A percentile compares a stretch with the other conserved stretches of the same genome.
These are phyloP conservation scores for Morus bassanus DNA, from an alignment of 2,797 vertebrate species.

Conservation along the genomic window DNA sequence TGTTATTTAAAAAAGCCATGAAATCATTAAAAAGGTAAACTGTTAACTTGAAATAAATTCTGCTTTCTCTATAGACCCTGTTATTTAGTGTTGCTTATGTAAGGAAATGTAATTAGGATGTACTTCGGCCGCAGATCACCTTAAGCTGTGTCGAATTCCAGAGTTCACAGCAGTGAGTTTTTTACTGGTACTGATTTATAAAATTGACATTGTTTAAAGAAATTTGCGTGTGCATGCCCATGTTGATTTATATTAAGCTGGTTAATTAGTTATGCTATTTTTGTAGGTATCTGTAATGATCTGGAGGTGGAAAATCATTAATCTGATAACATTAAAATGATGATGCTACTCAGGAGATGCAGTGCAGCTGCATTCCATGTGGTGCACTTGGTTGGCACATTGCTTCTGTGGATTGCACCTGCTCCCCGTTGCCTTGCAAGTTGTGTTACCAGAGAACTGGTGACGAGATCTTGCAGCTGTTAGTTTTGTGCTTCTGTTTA, in stretches of 20 bases:
- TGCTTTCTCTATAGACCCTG: not conserved
- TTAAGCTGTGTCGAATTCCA: not conserved
- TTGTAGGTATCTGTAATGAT: not conserved
- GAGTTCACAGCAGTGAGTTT: not conserved
- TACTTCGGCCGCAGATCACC: not conserved
- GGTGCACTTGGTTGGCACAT: not conserved
- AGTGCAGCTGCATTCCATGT: not conserved
- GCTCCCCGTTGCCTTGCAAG: not conserved
- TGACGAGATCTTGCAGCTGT: not conserved
- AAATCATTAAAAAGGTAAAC: not conserved
- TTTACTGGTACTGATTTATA: not conserved
- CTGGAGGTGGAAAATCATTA: not conserved
- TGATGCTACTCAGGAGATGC: not conserved
- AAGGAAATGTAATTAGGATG: not conserved
- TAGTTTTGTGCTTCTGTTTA: not conserved
- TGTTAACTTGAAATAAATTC: not conserved
- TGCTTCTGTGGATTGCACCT: not conserved
- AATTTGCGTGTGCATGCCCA: not conserved
- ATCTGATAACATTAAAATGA: not conserved
- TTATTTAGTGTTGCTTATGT: not conserved
- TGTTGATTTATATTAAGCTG: not conserved
- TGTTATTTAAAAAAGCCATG: not conserved
- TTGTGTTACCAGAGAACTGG: not conserved
- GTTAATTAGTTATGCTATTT: not conserved
- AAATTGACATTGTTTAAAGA: not conserved